These are phyloP conservation scores for Lepus oiostolus DNA, from an alignment of 2,797 vertebrate species.

Conservation along the genomic window DNA sequence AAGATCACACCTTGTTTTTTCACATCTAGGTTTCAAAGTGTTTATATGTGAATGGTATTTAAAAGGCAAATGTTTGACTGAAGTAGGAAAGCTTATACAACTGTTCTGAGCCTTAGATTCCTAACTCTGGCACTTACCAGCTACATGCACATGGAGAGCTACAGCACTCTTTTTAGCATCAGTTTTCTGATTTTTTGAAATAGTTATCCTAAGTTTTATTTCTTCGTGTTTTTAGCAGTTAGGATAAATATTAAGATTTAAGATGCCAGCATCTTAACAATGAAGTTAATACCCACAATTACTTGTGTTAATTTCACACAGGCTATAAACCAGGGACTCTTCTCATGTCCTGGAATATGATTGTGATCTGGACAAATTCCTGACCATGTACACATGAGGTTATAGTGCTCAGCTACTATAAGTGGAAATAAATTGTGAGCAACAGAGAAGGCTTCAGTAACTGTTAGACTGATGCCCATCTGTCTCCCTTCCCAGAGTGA, in stretches of 20 bases:
- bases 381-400: not conserved
- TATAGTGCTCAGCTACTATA: not conserved
- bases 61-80: slow-evolving; percentile 46
- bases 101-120: not conserved
- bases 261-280: too few relatives aligned
- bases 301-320: too few relatives aligned
- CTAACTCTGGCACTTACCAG: not conserved
- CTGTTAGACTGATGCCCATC: not conserved
- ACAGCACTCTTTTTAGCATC: not conserved
- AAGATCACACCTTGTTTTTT: slow-evolving; percentile 47
- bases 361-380: not conserved
- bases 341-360: not conserved
- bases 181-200: slow-evolving; percentile 48
- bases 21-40: slow-evolving; percentile 53
- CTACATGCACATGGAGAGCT: not conserved
- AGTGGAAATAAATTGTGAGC: not conserved
- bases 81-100: slow-evolving; percentile 17
- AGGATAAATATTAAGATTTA: not conserved
- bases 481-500: not conserved
- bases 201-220: slow-evolving; percentile 31
- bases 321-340: not conserved
- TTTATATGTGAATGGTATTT: slow-evolving; percentile 59
- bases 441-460: not conserved
- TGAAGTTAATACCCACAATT: too few relatives aligned
- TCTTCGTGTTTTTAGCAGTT: not conserved